Evolutionary conservation across 2,888 invertebrate species (phyloP), one percentile per base, ranked within the genome.

Genomic region (Cosmopolites sordidus): DNA sequence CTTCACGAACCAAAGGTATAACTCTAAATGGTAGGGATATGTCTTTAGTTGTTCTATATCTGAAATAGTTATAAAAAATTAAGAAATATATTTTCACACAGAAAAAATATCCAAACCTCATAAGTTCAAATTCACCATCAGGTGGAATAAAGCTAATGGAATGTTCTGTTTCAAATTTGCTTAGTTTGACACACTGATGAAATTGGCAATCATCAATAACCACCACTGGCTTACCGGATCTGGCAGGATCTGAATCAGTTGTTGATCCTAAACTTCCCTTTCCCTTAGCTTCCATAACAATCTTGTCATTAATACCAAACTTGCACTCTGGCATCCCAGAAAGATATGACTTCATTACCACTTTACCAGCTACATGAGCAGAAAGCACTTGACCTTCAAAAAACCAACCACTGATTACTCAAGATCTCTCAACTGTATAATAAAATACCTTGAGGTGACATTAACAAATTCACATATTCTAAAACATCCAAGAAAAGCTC

Each of bases 241-340:
- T 84, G 14, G 90, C 88, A 29, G 87, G 84, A 72, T 91, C 91
- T 57, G 83, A 80, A 66, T 77, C 79, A 8, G 76, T 72, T 54
- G 86, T 83, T 0, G 83, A 79, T 1, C 86, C 83, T 71, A 82
- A 43, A 79, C 81, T 82, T 12, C 85, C 84, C 65, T 89, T 87
- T 1, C 90, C 90, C 71, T 92, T 92, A 0, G 91, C 86, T 69
- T 99, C 99, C 92, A 99, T 95, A 4, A 98, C 92, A 54, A 99
- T 92, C 76, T 99, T 99, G 74, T 99, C 99, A 69, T 99, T 99
- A 69, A 99, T 98, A 12, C 99, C 99, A 73, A 92, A 99, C 79
- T 99, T 99, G 79, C 99, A 99, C 75, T 99, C 99, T 0, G 99
- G 99, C 99, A 99, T 99, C 27, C 99, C 99, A 16, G 97, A 97